Percentiles rank a stretch among this genome's conserved stretches.
phyloP scores from a whole-genome alignment of 2,888 invertebrate genomes.

The Mythimna albipuncta region DNA sequence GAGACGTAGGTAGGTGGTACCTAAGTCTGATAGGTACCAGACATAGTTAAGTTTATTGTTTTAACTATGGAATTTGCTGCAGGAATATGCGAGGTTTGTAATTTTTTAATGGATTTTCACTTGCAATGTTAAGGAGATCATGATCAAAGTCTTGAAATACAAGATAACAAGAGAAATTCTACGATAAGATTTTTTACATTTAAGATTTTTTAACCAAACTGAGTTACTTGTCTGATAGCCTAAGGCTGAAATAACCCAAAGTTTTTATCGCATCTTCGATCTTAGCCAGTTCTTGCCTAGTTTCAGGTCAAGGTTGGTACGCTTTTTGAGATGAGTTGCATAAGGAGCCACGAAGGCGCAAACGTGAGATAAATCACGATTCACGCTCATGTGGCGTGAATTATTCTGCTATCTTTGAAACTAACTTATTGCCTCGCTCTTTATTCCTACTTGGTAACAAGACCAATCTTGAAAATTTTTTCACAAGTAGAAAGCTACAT shows the following conservation, averaged over 20 bases:
- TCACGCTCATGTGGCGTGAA: conserved; percentile 28
- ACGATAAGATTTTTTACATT: conserved; percentile 13
- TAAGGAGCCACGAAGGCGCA: conserved; percentile 40
- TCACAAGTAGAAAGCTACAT: not conserved
- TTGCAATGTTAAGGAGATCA: not conserved
- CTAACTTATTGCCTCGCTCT: not conserved
- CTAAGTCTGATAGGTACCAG: no score
- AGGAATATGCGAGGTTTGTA: conserved; percentile 1
- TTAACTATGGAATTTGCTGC: conserved; percentile 2
- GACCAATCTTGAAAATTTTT: no score
- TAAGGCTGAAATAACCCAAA: conserved; percentile 15
- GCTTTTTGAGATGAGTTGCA: conserved; percentile 39
- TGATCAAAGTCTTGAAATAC: conserved; percentile 1
- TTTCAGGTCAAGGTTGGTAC: conserved; percentile 36
- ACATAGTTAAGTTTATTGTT: not conserved
- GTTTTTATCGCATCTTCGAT: conserved; percentile 28
- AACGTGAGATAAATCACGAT: conserved; percentile 40
- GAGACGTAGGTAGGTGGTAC: no score
- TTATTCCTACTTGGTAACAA: not conserved
- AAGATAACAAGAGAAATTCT: not conserved
- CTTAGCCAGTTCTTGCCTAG: conserved; percentile 24
- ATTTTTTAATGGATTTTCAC: not conserved
- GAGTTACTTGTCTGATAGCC: conserved; percentile 12
- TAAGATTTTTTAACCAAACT: not conserved
- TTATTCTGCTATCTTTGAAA: conserved; percentile 33